phyloP scores from a whole-genome alignment of 2,888 invertebrate genomes.

The Ecliptopera silaceata region DNA sequence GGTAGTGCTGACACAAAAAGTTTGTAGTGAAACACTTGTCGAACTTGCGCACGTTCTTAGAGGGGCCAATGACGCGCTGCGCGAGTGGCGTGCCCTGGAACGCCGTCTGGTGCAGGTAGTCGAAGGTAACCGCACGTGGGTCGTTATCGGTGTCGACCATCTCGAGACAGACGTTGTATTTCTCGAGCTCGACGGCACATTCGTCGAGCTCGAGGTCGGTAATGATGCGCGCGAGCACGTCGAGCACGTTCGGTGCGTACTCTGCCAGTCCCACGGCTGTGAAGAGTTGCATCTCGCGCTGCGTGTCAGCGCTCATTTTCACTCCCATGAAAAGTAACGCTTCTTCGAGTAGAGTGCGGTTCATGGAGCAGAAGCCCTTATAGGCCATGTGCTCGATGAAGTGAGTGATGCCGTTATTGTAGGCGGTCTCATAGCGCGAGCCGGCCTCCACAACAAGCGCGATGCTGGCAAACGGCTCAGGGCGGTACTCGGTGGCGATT shows the following conservation, averaged over 20 bases:
- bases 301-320: slow-evolving; percentile 51
- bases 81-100: slow-evolving; percentile 75
- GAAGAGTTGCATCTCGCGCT: slow-evolving; percentile 60
- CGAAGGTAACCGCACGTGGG: slow-evolving; percentile 61
- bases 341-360: slow-evolving; percentile 40
- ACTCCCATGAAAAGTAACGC: slow-evolving; percentile 40
- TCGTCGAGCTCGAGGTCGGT: slow-evolving; percentile 47
- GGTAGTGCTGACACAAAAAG: slow-evolving; percentile 54
- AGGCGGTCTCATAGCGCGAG: slow-evolving; percentile 56
- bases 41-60: slow-evolving; percentile 84
- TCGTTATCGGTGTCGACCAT: slow-evolving; percentile 60
- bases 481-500: slow-evolving; percentile 54
- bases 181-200: slow-evolving; percentile 51
- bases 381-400: slow-evolving; percentile 67
- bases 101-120: slow-evolving; percentile 75
- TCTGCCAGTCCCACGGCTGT: slow-evolving; percentile 42
- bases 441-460: slow-evolving; percentile 59
- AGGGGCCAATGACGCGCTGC: slow-evolving; percentile 83
- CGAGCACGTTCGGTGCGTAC: slow-evolving; percentile 36
- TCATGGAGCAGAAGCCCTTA: slow-evolving; percentile 51
- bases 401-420: slow-evolving; percentile 63
- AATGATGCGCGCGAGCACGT: slow-evolving; percentile 48
- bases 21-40: slow-evolving; percentile 55
- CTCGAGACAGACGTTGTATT: slow-evolving; percentile 48
- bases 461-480: slow-evolving; percentile 49